Evolutionary conservation across 2,797 vertebrate genomes (phyloP).

Genomic region (Loriculus beryllinus): DNA sequence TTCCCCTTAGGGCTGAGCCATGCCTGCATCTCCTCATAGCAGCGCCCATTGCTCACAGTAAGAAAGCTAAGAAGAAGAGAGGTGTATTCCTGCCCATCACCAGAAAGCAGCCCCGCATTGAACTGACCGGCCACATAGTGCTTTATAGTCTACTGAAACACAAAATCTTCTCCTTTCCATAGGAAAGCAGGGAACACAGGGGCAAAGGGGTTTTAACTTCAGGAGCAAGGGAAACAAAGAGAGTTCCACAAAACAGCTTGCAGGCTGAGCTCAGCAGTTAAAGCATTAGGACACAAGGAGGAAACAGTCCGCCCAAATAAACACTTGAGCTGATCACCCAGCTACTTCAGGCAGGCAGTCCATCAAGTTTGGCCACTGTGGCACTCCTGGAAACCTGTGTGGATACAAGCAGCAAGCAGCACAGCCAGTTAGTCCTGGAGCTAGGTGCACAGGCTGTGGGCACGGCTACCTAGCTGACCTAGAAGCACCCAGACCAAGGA

Average conservation of each 20-base stretch:
- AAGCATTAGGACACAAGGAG: not conserved
- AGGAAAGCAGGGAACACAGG: not conserved
- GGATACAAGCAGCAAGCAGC: not conserved
- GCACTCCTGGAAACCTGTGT: not conserved
- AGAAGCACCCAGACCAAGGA: not conserved
- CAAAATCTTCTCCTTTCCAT: not conserved
- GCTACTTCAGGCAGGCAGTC: not conserved
- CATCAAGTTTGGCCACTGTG: not conserved
- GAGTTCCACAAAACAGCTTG: not conserved
- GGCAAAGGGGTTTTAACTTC: not conserved
- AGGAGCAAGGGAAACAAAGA: not conserved
- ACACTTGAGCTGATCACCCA: not conserved
- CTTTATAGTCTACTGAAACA: not conserved
- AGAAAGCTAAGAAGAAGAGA: not conserved
- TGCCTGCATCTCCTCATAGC: not conserved
- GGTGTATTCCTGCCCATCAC: not conserved
- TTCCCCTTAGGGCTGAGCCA: not conserved
- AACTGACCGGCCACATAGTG: not conserved
- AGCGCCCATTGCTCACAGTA: not conserved
- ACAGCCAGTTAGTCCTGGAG: accelerated
- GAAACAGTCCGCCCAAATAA: not conserved
- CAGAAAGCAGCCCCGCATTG: not conserved
- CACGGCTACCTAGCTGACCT: not conserved
- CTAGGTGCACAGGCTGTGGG: not conserved
- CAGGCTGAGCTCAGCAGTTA: not conserved